Evolutionary conservation across 2,797 vertebrate species (phyloP).

Genomic region (Phalloptychus januarius): DNA sequence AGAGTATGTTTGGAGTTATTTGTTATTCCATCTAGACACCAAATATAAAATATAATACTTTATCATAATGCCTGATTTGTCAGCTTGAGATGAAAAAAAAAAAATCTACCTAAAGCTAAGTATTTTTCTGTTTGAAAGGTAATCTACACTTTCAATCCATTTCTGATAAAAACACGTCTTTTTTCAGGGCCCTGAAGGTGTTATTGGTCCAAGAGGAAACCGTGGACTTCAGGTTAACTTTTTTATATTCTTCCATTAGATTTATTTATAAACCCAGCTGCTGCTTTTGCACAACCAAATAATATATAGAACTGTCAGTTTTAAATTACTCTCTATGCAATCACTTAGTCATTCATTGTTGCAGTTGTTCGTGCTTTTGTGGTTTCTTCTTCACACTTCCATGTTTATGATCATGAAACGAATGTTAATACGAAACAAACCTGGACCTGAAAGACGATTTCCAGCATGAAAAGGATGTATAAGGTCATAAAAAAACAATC

Average conservation of each 20-base stretch:
- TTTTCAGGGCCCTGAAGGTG: constrained; percentile 87
- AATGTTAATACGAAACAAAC: not conserved
- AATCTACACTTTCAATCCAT: not conserved
- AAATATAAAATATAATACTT: not conserved
- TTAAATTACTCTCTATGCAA: too few species aligned
- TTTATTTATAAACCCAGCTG: not conserved
- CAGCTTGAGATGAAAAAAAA: not conserved
- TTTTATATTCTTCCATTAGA: not conserved
- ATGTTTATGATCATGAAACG: not conserved
- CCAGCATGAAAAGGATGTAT: not conserved
- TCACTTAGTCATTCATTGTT: not conserved
- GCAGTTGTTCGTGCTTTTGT: not conserved
- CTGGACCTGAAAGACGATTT: not conserved
- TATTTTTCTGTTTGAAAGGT: not conserved
- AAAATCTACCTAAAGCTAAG: not conserved
- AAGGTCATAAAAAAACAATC: not conserved
- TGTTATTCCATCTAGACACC: not conserved
- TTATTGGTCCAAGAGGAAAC: constrained; percentile 81
- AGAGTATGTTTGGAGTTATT: constrained; percentile 72
- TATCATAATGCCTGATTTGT: not conserved
- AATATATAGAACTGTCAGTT: not conserved
- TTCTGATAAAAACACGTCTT: not conserved
- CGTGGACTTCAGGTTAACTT: constrained; percentile 83
- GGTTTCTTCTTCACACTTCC: not conserved
- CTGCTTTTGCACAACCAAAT: not conserved